Evolutionary conservation across 2,113 vertebrate species (phyloP).

Genomic region (Prochilodus magdalenae): DNA sequence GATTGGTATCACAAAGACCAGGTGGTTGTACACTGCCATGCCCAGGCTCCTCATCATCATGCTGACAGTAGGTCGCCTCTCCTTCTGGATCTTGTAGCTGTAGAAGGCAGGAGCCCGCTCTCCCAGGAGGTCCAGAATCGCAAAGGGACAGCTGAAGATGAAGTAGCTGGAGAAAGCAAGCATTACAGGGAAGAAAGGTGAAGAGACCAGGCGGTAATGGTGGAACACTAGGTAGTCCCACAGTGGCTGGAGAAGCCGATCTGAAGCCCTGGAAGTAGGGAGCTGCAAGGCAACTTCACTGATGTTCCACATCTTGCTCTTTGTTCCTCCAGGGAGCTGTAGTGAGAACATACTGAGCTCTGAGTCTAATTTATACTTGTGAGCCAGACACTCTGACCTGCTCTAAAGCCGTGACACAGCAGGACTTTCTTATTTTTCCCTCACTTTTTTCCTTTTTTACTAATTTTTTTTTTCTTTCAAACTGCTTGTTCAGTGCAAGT

Average conservation of each 20-base stretch:
- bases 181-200: slow-evolving; percentile 69
- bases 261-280: slow-evolving; percentile 43
- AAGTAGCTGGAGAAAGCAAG: slow-evolving; percentile 71
- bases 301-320: slow-evolving; percentile 64
- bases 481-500: not conserved
- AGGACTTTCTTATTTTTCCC: not conserved
- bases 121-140: slow-evolving; percentile 69
- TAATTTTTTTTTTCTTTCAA: not conserved
- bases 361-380: slow-evolving; percentile 60
- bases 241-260: slow-evolving; percentile 66
- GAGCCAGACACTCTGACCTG: slow-evolving; percentile 14
- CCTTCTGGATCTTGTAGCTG: slow-evolving; percentile 73
- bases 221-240: slow-evolving; percentile 71
- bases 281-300: slow-evolving; percentile 41
- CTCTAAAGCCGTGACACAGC: slow-evolving; percentile 3
- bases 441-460: not conserved
- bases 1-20: slow-evolving; percentile 71
- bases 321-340: slow-evolving; percentile 14
- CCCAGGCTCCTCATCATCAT: slow-evolving; percentile 69
- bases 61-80: slow-evolving; percentile 59
- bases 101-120: slow-evolving; percentile 61
- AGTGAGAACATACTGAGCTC: slow-evolving; percentile 27
- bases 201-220: slow-evolving; percentile 64
- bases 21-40: slow-evolving; percentile 67
- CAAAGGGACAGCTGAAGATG: slow-evolving; percentile 69